Base-by-base conservation (phyloP, 2,113 vertebrate species). In the Aix galericulata region DNA sequence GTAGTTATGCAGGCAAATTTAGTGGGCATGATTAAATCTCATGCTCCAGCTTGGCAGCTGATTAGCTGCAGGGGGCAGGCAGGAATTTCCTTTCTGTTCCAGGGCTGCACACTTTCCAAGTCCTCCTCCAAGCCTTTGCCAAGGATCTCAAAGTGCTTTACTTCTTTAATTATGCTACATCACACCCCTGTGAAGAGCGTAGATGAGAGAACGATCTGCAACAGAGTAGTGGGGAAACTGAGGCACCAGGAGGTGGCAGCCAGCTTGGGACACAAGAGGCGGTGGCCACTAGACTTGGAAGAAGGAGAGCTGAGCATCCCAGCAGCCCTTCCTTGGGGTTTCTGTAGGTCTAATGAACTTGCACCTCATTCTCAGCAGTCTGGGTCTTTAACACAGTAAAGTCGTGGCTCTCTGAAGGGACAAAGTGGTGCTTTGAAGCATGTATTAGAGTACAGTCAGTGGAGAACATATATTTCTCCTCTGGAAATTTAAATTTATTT, bases 11-110 rank as follows among this genome's bases (percentile, higher is more conserved):
- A 93, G 93, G 83, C 69, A 91, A 94, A 94, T 92, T 89, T 89
- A 87, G 91, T 84, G 86, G 83, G 71, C 5, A 46, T 4, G 86
- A 97, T 97, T 92, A 91, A 92, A 96, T 88, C 93, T 94, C 77
- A 50, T 62, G 62, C 59, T 96, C 56, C 81, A 62, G 83, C 88
- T 84, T 97, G 93, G 84, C 91, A 95, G 92, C 92, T 94, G 94
- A 71, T 86, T 93, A 92, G 93, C 93, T 96, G 88, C 86, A 89
- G 92, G 94, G 92, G 63, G 94, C 86, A 94, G 81, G 81, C 78
- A 95, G 96, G 93, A 97, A 92, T 95, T 96, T 96, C 80, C 80
- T 96, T 89, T 93, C 83, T 92, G 23, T 69, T 96, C 86, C 86
- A 89, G 66, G 26, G 40, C 17, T 94, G 14, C 50, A 23, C 40